Evolutionary conservation across 2,797 vertebrate species (phyloP).

Genomic region (Kryptopterus vitreolus): DNA sequence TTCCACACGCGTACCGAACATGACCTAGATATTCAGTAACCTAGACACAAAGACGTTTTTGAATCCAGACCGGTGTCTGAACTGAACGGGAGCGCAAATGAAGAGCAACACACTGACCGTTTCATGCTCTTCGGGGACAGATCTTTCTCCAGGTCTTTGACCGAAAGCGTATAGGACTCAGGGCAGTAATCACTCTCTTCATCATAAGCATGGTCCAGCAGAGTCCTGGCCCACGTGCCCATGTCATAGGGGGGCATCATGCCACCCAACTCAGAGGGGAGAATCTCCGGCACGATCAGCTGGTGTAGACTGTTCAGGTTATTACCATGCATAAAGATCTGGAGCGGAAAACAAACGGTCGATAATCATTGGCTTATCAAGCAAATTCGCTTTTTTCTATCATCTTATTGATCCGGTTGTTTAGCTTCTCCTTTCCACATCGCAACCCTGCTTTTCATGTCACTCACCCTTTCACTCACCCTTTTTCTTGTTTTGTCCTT

Average conservation of each 20-base stretch:
- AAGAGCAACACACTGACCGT: constrained; percentile 73
- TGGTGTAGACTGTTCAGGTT: constrained; percentile 97
- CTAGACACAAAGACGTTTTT: neutral
- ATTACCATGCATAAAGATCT: constrained; percentile 99
- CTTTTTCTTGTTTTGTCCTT: constrained; percentile 99
- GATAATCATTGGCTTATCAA: neutral
- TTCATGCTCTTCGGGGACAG: constrained; percentile 96
- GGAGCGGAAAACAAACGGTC: constrained; percentile 21
- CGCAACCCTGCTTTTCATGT: neutral
- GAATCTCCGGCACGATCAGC: constrained; percentile 94
- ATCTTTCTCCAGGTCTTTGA: constrained; percentile 83
- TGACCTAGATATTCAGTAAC: neutral
- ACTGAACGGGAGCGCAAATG: neutral
- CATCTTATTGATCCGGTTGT: constrained; percentile 12
- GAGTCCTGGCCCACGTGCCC: constrained; percentile 96
- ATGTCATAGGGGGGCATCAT: constrained; percentile 98
- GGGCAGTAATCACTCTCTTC: constrained; percentile 90
- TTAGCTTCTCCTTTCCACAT: neutral
- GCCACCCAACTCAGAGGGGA: constrained; percentile 95
- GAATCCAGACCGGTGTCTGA: neutral
- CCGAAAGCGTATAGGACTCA: constrained; percentile 86
- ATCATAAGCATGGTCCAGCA: constrained; percentile 95
- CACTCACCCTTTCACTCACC: constrained; percentile 69
- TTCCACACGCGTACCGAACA: neutral
- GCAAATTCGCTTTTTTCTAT: constrained; percentile 10